Conservation (phyloP, 37 sponge, comb jelly and placozoan species). For the Theonella swinhoei region DNA sequence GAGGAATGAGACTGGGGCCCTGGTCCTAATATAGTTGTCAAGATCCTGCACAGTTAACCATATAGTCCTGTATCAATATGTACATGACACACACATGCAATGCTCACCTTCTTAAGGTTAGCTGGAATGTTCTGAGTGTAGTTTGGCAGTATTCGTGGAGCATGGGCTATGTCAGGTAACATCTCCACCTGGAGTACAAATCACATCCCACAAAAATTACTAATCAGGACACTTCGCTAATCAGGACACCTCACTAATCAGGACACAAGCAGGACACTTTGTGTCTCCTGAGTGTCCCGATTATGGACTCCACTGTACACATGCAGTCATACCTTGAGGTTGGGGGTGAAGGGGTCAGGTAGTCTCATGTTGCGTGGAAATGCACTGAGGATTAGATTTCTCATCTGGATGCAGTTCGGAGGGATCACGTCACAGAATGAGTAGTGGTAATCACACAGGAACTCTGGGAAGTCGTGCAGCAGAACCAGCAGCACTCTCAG, state of each 20-base stretch:
- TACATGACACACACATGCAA: not conserved
- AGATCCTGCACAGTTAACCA: slow-evolving; percentile 63
- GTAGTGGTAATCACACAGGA: slow-evolving; percentile 99
- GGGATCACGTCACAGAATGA: slow-evolving; percentile 99
- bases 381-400: slow-evolving; percentile 98
- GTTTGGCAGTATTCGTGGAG: slow-evolving; percentile 87
- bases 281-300: no score
- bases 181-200: slow-evolving; percentile 83
- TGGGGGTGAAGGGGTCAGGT: slow-evolving; percentile 99
- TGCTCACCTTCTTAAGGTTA: slow-evolving; percentile 81
- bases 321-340: slow-evolving; percentile 92
- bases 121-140: slow-evolving; percentile 81
- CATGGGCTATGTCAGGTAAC: slow-evolving; percentile 93
- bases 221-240: not conserved
- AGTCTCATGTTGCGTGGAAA: slow-evolving; percentile 99
- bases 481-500: slow-evolving; percentile 95
- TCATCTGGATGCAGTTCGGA: slow-evolving; percentile 99
- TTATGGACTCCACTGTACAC: no score
- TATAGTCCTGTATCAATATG: not conserved
- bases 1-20: slow-evolving; percentile 94
- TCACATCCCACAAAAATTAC: not conserved
- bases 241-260: no score
- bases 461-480: slow-evolving; percentile 99
- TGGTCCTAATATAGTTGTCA: slow-evolving; percentile 83
- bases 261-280: no score